A percentile compares a stretch with the other conserved stretches of the same genome.
phyloP scores from a whole-genome alignment of 2,113 vertebrate genomes.

The Neolamprologus falcicula region DNA sequence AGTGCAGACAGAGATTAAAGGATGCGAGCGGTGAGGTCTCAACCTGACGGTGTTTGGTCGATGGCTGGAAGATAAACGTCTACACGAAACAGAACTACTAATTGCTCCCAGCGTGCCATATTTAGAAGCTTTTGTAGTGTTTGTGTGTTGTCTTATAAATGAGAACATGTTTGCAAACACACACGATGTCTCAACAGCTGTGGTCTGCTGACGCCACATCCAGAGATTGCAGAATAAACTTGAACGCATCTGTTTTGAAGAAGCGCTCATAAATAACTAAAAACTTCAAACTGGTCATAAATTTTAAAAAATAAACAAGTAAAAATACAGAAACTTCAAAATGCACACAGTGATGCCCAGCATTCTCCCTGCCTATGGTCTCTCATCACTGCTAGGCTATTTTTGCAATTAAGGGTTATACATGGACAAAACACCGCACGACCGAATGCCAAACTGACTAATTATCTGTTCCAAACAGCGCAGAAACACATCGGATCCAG shows the following conservation, averaged over 20 bases:
- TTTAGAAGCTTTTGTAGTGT: slow-evolving; percentile 39
- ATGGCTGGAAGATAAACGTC: slow-evolving; percentile 15
- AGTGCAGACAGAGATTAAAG: slow-evolving; percentile 26
- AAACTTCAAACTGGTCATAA: slow-evolving; percentile 38
- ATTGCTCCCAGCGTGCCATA: slow-evolving; percentile 17
- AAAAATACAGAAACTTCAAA: slow-evolving; percentile 17
- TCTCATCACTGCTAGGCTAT: slow-evolving; percentile 41
- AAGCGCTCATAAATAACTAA: slow-evolving; percentile 37
- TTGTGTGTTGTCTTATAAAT: slow-evolving; percentile 14
- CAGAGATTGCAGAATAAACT: slow-evolving; percentile 28
- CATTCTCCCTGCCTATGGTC: background rate
- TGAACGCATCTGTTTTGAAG: slow-evolving; percentile 33
- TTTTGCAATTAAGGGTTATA: slow-evolving; percentile 42
- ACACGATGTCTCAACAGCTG: slow-evolving; percentile 33
- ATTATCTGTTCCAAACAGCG: slow-evolving; percentile 6
- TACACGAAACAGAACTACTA: background rate
- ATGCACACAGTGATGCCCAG: slow-evolving; percentile 8
- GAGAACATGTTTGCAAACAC: slow-evolving; percentile 30
- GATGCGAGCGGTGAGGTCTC: background rate
- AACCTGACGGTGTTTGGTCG: slow-evolving; percentile 4
- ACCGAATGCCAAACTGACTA: slow-evolving; percentile 3
- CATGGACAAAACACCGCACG: background rate
- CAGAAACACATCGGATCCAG: slow-evolving; percentile 21
- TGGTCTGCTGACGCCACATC: background rate
- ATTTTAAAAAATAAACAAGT: background rate